Base-by-base conservation (phyloP, 2,113 vertebrate genomes). In the Anarrhichthys ocellatus region DNA sequence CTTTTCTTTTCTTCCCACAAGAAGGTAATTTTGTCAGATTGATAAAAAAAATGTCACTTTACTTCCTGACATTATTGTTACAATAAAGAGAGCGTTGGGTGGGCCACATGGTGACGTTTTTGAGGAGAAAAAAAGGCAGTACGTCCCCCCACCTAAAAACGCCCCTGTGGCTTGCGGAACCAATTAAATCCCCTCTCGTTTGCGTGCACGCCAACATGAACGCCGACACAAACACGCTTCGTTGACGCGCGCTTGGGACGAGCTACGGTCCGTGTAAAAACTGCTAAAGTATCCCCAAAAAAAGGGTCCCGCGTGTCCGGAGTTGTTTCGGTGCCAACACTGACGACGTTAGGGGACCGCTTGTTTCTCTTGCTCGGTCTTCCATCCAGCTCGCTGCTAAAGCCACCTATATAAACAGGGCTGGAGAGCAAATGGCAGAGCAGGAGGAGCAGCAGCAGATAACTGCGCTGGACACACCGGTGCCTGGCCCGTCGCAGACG, bases 381-480 rank as follows among this genome's bases (percentile, higher is more conserved):
- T 27, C 72, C 72, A 54, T 64, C 77, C 81, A 52, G 71, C 79
- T 85, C 34, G 54, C 77, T 65, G 80, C 64, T 81, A 8, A 65
- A 78, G 14, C 79, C 83, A 76, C 87, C 69, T 75, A 36, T 34
- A 32, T 9, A 48, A 80, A 67, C 82, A 20, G 58, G 64, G 32
- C 83, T 71, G 84, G 58, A 81, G 86, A 20, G 81, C 81, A 88
- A 81, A 91, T 88, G 93, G 92, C 87, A 86, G 92, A 88, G 82
- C 91, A 82, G 83, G 84, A 91, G 78, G 50, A 87, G 88, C 87
- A 85, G 56, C 74, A 29, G 80, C 72, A 11, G 75, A 72, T 75
- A 64, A 69, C 81, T 59, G 83, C 1, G 74, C 66, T 36, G 36
- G 87, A 87, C 65, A 11, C 75, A 72, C 83, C 90, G 78, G 89